Conservation (phyloP, 1,140 invertebrate genomes). For the Mizuhopecten yessoensis region DNA sequence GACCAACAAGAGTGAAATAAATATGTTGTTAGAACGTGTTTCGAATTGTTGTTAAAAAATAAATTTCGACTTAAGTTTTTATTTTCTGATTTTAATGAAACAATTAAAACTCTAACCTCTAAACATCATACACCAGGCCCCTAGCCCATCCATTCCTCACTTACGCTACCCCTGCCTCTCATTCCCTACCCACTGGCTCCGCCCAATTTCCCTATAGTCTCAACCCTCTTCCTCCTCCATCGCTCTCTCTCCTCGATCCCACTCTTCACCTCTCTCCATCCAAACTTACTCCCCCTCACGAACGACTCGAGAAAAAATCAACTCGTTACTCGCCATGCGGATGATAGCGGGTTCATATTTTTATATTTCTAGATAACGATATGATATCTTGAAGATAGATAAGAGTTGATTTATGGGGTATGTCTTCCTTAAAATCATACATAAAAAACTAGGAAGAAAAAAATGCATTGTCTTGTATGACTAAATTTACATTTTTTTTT, state of each 20-base stretch:
- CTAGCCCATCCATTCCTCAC: background rate
- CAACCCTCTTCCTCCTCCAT: background rate
- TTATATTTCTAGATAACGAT: background rate
- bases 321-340: background rate
- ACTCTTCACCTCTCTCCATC: background rate
- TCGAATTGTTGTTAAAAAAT: too few species aligned
- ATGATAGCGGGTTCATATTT: conserved; percentile 25
- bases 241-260: background rate
- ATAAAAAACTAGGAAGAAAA: background rate
- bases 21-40: too few species aligned
- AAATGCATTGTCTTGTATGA: conserved; percentile 10
- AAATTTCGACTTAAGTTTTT: too few species aligned
- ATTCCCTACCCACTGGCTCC: background rate
- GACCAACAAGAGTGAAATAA: too few species aligned
- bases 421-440: background rate
- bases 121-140: too few species aligned
- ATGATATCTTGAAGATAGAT: background rate
- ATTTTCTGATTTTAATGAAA: too few species aligned
- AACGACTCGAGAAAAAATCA: background rate
- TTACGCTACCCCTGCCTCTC: background rate
- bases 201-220: too few species aligned
- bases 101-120: too few species aligned
- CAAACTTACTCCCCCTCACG: background rate
- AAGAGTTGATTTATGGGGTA: background rate
- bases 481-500: too few species aligned